A percentile compares a stretch with the other conserved stretches of the same genome.
Evolutionary conservation across 2,888 invertebrate genomes (phyloP).

Genomic region (Teleiodes luculella): DNA sequence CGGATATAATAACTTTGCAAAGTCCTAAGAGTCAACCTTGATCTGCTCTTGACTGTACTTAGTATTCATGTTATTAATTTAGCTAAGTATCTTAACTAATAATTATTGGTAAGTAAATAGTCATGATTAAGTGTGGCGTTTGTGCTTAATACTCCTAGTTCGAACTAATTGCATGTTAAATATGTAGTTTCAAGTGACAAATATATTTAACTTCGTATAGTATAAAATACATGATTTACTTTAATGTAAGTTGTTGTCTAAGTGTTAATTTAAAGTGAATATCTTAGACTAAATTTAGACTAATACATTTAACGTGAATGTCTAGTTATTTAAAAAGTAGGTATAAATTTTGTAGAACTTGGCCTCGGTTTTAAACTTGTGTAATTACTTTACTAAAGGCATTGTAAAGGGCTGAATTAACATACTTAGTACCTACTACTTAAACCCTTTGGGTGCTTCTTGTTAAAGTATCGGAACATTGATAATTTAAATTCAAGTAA

Average conservation of each 20-base stretch:
- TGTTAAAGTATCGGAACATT: not conserved
- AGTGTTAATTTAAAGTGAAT: not conserved
- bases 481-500: not conserved
- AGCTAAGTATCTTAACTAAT: no score
- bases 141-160: constrained; percentile 5
- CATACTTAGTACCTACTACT: constrained; percentile 6
- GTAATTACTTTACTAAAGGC: constrained; percentile 1
- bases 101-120: not conserved
- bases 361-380: constrained; percentile 29
- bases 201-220: not conserved
- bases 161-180: constrained; percentile 10
- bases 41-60: no score
- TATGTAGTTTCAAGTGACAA: constrained; percentile 8
- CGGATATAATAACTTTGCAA: no score
- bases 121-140: not conserved
- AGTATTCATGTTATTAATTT: no score
- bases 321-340: not conserved
- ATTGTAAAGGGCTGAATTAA: constrained; percentile 1
- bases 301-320: not conserved
- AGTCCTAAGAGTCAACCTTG: no score
- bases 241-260: not conserved
- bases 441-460: not conserved
- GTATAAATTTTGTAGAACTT: constrained; percentile 28
- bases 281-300: not conserved
- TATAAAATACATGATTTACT: not conserved